These are phyloP conservation scores for Stegodyphus dumicola DNA, from an alignment of 1,140 invertebrate species.

Conservation along the genomic window DNA sequence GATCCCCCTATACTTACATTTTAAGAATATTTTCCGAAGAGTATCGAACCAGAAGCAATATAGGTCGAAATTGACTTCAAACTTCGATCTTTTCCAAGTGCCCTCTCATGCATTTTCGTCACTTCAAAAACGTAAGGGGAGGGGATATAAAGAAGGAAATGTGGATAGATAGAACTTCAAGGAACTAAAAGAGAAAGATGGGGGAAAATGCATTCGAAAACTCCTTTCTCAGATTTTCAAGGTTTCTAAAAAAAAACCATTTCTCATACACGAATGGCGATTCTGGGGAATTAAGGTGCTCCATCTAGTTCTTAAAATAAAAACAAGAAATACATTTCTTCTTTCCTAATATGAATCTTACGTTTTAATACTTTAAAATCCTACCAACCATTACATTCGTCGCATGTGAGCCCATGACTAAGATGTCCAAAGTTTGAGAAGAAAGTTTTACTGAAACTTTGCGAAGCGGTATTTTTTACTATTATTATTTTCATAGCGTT, in stretches of 20 bases:
- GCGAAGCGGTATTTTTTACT: neutral
- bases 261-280: slow-evolving; percentile 16
- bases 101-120: slow-evolving; percentile 14
- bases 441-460: neutral
- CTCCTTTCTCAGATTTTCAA: slow-evolving; percentile 2
- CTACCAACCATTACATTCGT: slow-evolving; percentile 33
- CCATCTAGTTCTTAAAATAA: neutral
- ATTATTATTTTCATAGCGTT: neutral
- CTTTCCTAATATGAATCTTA: neutral
- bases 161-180: no score
- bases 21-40: slow-evolving; percentile 27
- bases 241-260: slow-evolving; percentile 16
- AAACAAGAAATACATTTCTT: slow-evolving; percentile 22
- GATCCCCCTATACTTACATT: neutral
- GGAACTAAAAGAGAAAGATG: no score
- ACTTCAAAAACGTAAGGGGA: slow-evolving; percentile 22
- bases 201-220: no score
- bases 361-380: slow-evolving; percentile 46
- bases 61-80: slow-evolving; percentile 38
- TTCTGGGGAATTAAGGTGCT: slow-evolving; percentile 37
- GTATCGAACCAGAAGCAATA: slow-evolving; percentile 45
- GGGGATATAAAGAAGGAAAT: neutral
- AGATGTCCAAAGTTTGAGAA: neutral
- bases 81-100: slow-evolving; percentile 22
- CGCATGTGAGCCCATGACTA: neutral